Base-by-base conservation (phyloP, 2,888 invertebrate genomes). In the Saturnia japonica region DNA sequence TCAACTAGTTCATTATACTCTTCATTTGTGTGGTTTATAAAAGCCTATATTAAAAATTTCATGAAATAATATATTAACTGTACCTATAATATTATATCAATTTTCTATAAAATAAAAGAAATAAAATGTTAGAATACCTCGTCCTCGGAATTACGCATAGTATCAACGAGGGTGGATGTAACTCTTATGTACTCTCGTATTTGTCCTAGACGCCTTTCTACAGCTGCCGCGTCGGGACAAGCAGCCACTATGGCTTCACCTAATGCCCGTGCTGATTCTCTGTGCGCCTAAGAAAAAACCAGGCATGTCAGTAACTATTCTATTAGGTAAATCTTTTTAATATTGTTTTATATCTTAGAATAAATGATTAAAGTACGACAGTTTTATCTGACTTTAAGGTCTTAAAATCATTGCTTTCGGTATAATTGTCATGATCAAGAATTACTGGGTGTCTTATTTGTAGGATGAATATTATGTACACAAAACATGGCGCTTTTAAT, bases 131-230 rank as follows among this genome's bases (percentile, higher is more conserved):
- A 28, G 40, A 83, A 72, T 89, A 96, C 96, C 92, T 96, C 96
- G 87, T 96, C 96, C 80, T 95, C 96, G 16, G 95, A 95, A 78
- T 95, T 95, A 78, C 95, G 95, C 91, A 96, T 95, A 57, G 95
- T 96, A 71, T 96, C 95, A 85, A 96, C 96, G 75, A 96, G 94
- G 1, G 95, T 95, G 42, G 96, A 95, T 8, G 96, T 96, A 54
- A 96, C 95, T 80, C 95, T 94, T 74, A 96, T 96, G 83, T 96
- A 96, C 82, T 96, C 96, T 68, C 96, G 90, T 75, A 97, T 96
- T 88, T 96, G 96, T 72, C 95, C 95, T 25, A 97, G 90, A 68
- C 96, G 95, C 47, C 95, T 95, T 80, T 96, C 96, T 60, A 97
- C 96, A 70, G 96, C 95, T 34, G 95, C 95, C 69, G 96, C 95